Evolutionary conservation across 2,888 invertebrate species (phyloP).

Genomic region (Erpobdella octoculata): DNA sequence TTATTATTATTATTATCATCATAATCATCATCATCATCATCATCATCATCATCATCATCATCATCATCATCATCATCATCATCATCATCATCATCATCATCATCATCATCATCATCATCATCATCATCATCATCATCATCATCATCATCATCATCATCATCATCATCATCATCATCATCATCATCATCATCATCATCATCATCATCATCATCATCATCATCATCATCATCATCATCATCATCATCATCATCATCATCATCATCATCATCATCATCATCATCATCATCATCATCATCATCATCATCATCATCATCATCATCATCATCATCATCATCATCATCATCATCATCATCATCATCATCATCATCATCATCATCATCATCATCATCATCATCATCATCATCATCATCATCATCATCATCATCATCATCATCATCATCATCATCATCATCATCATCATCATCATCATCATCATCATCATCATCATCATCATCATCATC

Average conservation of each 20-base stretch:
- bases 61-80: background rate
- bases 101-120: background rate
- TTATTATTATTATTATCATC: too few relatives aligned
- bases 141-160: background rate
- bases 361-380: background rate
- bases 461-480: background rate
- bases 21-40: too few relatives aligned
- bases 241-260: background rate
- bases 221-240: background rate
- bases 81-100: background rate
- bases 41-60: background rate
- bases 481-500: background rate
- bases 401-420: conserved; percentile 8
- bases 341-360: background rate
- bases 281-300: background rate
- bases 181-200: background rate
- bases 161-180: background rate
- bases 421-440: background rate
- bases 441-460: background rate
- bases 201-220: background rate
- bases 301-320: background rate
- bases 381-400: conserved; percentile 8
- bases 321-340: background rate
- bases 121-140: too few relatives aligned
- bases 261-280: background rate